Evolutionary conservation across 2,797 vertebrate genomes (phyloP).

Genomic region (Atherinosoma microstoma): DNA sequence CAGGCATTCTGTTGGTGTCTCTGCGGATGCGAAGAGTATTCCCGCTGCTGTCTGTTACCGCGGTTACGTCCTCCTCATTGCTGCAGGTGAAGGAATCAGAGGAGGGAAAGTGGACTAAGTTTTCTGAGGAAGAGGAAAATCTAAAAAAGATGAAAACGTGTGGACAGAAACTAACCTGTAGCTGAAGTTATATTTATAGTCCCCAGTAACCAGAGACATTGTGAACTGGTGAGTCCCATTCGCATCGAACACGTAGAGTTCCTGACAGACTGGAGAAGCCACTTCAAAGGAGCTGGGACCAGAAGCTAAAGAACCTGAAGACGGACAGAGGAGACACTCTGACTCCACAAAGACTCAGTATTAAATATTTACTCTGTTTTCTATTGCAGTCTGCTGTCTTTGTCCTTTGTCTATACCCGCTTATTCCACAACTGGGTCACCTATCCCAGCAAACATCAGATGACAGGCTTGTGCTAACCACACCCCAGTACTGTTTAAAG

Average conservation of each 20-base stretch:
- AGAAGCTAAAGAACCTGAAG: slow-evolving; percentile 80
- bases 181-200: slow-evolving; percentile 98
- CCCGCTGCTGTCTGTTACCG: slow-evolving; percentile 95
- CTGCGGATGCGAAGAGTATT: slow-evolving; percentile 94
- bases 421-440: too few relatives aligned
- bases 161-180: slow-evolving; percentile 78
- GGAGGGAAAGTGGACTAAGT: neutral
- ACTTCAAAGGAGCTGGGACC: slow-evolving; percentile 93
- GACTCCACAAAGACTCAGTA: neutral
- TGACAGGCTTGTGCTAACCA: too few relatives aligned
- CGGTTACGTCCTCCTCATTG: slow-evolving; percentile 95
- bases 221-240: slow-evolving; percentile 98
- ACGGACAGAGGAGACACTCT: slow-evolving; percentile 10
- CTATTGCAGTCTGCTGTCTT: too few relatives aligned
- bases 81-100: slow-evolving; percentile 65
- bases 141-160: neutral
- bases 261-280: slow-evolving; percentile 93
- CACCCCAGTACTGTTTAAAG: neutral
- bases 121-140: neutral
- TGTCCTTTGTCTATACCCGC: too few relatives aligned
- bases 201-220: slow-evolving; percentile 93
- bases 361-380: too few relatives aligned
- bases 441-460: too few relatives aligned
- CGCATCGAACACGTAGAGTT: slow-evolving; percentile 96
- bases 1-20: slow-evolving; percentile 96